phyloP scores from a whole-genome alignment of 1,140 invertebrate genomes.

The Goniozus legneri region DNA sequence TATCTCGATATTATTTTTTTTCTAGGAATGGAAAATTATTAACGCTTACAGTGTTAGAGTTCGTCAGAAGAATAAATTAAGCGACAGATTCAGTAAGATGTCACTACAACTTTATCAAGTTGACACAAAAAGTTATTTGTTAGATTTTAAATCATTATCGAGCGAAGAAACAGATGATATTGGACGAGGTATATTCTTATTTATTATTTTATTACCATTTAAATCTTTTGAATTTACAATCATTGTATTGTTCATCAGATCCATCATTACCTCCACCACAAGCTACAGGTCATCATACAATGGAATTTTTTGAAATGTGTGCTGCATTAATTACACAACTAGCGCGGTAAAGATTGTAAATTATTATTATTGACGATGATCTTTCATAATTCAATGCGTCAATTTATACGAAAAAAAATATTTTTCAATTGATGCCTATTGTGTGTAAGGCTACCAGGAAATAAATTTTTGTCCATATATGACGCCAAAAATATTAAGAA shows the following conservation, averaged over 20 bases:
- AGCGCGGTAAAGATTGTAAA: slow-evolving; percentile 68
- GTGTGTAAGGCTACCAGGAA: too few species aligned
- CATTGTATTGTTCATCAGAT: slow-evolving; percentile 36
- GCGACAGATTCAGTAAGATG: slow-evolving; percentile 89
- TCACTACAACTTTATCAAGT: slow-evolving; percentile 98
- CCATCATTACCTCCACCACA: slow-evolving; percentile 51
- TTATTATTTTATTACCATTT: slow-evolving; percentile 1
- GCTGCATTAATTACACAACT: slow-evolving; percentile 96
- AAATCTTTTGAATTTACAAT: background rate
- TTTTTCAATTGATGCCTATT: too few species aligned
- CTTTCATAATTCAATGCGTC: slow-evolving; percentile 7
- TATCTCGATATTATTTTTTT: background rate
- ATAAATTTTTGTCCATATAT: too few species aligned
- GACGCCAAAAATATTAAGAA: too few species aligned
- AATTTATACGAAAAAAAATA: too few species aligned
- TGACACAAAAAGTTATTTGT: slow-evolving; percentile 93
- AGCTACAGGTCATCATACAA: slow-evolving; percentile 80
- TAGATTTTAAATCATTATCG: slow-evolving; percentile 95
- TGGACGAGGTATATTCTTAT: slow-evolving; percentile 51
- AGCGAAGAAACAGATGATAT: slow-evolving; percentile 69
- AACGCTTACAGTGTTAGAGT: slow-evolving; percentile 94
- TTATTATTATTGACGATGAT: slow-evolving; percentile 14
- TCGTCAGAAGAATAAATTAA: slow-evolving; percentile 79
- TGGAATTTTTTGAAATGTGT: slow-evolving; percentile 99
- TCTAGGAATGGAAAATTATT: slow-evolving; percentile 94